Evolutionary conservation across 2,888 invertebrate genomes (phyloP).

Genomic region (Drosophila atripex): DNA sequence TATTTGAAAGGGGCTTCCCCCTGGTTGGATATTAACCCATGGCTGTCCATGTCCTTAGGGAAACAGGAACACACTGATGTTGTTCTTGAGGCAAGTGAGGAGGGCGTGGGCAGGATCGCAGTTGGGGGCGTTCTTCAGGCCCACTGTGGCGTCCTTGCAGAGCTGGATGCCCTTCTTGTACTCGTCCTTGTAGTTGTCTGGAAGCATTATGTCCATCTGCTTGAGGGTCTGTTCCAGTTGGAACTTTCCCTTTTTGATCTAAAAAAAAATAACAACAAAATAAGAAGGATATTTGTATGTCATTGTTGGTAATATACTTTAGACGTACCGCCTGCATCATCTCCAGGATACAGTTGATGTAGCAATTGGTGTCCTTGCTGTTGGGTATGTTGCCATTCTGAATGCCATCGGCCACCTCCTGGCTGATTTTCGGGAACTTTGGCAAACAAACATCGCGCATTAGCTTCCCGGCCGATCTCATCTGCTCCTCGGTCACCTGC

Average conservation of each 20-base stretch:
- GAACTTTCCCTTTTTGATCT: conserved; percentile 83
- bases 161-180: conserved; percentile 69
- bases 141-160: conserved; percentile 78
- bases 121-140: conserved; percentile 79
- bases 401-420: conserved; percentile 77
- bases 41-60: conserved; percentile 57
- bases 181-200: conserved; percentile 78
- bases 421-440: conserved; percentile 84
- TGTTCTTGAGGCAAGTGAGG: conserved; percentile 70
- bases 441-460: conserved; percentile 88
- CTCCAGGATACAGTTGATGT: conserved; percentile 85
- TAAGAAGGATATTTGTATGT: too few species aligned
- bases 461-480: conserved; percentile 86
- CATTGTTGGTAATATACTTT: too few species aligned
- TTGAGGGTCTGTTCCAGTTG: conserved; percentile 80
- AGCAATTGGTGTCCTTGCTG: conserved; percentile 84
- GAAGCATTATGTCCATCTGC: conserved; percentile 82
- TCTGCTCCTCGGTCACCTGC: conserved; percentile 85
- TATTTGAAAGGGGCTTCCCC: too few species aligned
- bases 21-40: too few species aligned
- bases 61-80: conserved; percentile 79
- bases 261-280: too few species aligned
- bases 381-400: conserved; percentile 76
- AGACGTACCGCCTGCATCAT: conserved; percentile 85
- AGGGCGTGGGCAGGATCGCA: conserved; percentile 81